Evolutionary conservation across 2,113 vertebrate genomes (phyloP).

Genomic region (Aythya baeri): DNA sequence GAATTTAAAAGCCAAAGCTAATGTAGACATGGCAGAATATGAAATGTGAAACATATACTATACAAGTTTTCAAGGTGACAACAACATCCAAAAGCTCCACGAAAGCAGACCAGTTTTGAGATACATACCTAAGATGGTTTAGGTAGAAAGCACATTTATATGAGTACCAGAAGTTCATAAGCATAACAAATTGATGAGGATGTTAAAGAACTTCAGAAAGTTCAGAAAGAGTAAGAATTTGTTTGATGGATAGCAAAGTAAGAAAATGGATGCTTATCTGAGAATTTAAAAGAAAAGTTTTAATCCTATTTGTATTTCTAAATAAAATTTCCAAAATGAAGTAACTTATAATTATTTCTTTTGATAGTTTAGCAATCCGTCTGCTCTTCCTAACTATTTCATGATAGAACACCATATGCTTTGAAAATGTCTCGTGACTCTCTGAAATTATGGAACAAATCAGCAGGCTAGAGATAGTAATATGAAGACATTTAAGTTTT

Average conservation of each 20-base stretch:
- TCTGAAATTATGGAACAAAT: background rate
- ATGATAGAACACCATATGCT: background rate
- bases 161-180: background rate
- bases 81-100: background rate
- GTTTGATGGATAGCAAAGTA: background rate
- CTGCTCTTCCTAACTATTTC: background rate
- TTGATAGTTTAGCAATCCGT: background rate
- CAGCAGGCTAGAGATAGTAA: background rate
- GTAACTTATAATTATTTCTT: background rate
- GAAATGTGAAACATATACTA: background rate
- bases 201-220: background rate
- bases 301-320: background rate
- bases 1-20: background rate
- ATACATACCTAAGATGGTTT: background rate
- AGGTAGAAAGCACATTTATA: background rate
- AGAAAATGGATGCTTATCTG: background rate
- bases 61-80: background rate
- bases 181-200: background rate
- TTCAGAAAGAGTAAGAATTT: background rate
- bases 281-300: background rate
- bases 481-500: background rate
- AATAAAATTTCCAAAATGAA: constrained; percentile 14
- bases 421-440: background rate
- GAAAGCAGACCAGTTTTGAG: background rate
- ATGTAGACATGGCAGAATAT: background rate